Base-by-base conservation (phyloP, 2,797 vertebrate species). In the Callimico goeldii region DNA sequence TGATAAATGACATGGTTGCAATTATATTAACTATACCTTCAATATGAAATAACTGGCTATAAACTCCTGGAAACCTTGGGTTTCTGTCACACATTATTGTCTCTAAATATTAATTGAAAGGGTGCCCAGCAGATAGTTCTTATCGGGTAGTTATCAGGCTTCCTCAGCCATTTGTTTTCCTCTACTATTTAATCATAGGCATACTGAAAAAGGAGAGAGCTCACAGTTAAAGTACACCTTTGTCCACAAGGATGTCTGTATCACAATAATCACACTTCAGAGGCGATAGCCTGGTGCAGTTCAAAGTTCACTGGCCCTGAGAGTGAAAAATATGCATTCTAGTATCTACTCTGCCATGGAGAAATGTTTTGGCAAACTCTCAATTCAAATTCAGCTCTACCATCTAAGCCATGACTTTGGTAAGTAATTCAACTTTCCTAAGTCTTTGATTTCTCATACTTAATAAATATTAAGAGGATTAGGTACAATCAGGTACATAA, bases 21-120 rank as follows among this genome's bases (percentile, higher is more conserved):
- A 50, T 82, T 43, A 52, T 77, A 91, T 50, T 90, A 89, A 39
- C 64, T 73, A 52, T 58, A 39, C 13, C 30, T 86, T 77, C 52
- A 75, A 20, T 58, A 88, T 79, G 15, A 95, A 93, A 81, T 61
- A 73, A 92, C 1, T 91, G 67, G 33, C 15, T 94, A 85, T 64
- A 91, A 75, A 90, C 33, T 64, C 52, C 50, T 80, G 88, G 36
- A 92, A 82, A 86, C 39, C 28, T 77, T 92, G n/a, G 20, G 39
- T 75, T 67, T 88, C 41, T 77, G 30, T 36, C 39, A 80, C 50
- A n/a, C 3, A 73, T 76, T 87, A 14, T 61, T 88, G 36, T 81
- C 43, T 93, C 58, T 79, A 87, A 88, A 50, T 75, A 87, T 36
- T 95, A 87, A 14, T 88, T 88, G 36, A 48, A 79, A 77, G 50